Percentiles rank a stretch among this genome's conserved stretches.
Conservation (phyloP, 2,888 invertebrate species). For the Eilema sororculum region DNA sequence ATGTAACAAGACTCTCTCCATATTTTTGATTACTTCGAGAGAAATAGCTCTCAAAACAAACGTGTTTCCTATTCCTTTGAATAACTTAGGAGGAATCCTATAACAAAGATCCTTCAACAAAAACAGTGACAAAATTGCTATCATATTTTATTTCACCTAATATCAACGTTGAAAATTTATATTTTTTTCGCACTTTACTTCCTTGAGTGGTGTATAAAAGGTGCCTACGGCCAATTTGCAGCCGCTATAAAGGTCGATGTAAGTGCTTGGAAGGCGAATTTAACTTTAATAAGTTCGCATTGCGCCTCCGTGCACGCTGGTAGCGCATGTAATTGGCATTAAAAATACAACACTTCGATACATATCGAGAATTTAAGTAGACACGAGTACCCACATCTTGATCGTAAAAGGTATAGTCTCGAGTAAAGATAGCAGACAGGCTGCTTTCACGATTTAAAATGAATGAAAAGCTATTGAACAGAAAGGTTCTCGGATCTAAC, state of each 20-base stretch:
- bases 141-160: constrained; percentile 41
- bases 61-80: constrained; percentile 45
- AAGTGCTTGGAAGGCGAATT: constrained; percentile 64
- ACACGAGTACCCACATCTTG: constrained; percentile 33
- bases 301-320: constrained; percentile 63
- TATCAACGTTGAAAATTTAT: constrained; percentile 32
- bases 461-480: constrained; percentile 26
- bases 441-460: constrained; percentile 27
- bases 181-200: constrained; percentile 34
- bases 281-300: constrained; percentile 80
- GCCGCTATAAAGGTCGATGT: constrained; percentile 62
- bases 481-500: background rate
- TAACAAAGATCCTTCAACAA: constrained; percentile 27
- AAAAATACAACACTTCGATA: constrained; percentile 57
- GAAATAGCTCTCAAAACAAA: constrained; percentile 38
- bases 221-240: constrained; percentile 44
- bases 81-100: constrained; percentile 43
- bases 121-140: constrained; percentile 33
- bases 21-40: constrained; percentile 41
- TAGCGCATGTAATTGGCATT: constrained; percentile 55
- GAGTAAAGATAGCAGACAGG: constrained; percentile 9
- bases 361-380: constrained; percentile 43
- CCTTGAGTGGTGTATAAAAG: constrained; percentile 28
- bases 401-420: constrained; percentile 31
- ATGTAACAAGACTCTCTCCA: constrained; percentile 31